Base-by-base conservation (phyloP, 2,113 vertebrate genomes). In the Poecilia latipinna region DNA sequence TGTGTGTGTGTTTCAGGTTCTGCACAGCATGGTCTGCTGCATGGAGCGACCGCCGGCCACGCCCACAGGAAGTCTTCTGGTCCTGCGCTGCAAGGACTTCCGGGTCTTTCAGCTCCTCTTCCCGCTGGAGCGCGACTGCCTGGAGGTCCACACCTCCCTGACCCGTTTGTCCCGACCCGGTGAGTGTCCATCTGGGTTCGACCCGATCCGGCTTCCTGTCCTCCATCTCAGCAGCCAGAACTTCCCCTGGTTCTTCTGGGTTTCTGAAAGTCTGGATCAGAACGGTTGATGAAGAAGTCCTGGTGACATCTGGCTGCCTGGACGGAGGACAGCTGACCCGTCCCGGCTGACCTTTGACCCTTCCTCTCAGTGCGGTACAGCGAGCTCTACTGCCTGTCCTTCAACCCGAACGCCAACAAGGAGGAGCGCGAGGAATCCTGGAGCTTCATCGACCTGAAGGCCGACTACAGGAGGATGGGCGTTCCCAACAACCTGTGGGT, bases 11-110 rank as follows among this genome's bases (percentile, higher is more conserved):
- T 77, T 62, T 0, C 86, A 99, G 98, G 93, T 99, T 83, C 94
- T 99, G 66, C 97, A 99, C 94, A 99, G 97, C 81, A 96, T 98
- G 86, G 96, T 99, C 75, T 94, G 94, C 81, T 94, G 92, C 37
- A 92, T 98, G 76, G 98, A 99, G 77, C 96, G 96, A 54, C 96
- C 95, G 22, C 95, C 96, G 2, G 91, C 95, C 11, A 94, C 95
- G 0, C 95, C 96, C 0, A 89, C 94, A 17, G 97, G 97, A 8
- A 96, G 96, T 84, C 96, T 95, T 0, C 92, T 99, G 57, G 90
- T 98, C 70, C 93, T 99, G 70, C 97, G 94, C 48, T 98, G 97
- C 88, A 99, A 99, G 90, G 97, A 99, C 91, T 99, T 99, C 80
- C 95, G 96, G 84, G 89, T 96, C 33, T 93, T 96, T 71, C 96